A percentile compares a stretch with the other conserved stretches of the same genome.
These are phyloP conservation scores for Anguilla megastoma DNA, from an alignment of 2,797 vertebrate species.

Conservation along the genomic window DNA sequence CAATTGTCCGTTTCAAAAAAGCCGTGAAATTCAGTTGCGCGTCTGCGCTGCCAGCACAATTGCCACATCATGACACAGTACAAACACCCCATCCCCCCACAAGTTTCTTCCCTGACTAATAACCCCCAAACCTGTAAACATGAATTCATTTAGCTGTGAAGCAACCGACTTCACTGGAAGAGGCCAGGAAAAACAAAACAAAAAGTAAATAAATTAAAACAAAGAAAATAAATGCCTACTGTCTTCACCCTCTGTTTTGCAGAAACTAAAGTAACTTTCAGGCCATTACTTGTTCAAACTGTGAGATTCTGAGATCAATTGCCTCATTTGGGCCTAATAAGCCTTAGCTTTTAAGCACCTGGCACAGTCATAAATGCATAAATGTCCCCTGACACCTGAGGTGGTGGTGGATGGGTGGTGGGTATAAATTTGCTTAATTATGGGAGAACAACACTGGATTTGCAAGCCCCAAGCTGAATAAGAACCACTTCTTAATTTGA, in stretches of 20 bases:
- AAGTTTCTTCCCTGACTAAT: neutral
- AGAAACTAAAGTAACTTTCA: neutral
- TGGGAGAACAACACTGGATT: constrained; percentile 2
- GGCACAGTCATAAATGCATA: constrained; percentile 24
- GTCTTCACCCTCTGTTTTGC: neutral
- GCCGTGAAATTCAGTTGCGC: neutral
- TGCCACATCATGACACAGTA: neutral
- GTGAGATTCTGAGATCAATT: neutral
- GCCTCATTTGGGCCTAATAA: constrained; percentile 7
- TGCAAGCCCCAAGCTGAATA: constrained; percentile 47
- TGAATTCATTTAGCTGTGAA: neutral
- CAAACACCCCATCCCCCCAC: neutral
- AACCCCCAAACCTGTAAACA: neutral
- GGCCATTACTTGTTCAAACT: neutral
- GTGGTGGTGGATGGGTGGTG: neutral
- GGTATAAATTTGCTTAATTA: constrained; percentile 13
- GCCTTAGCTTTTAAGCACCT: constrained; percentile 14
- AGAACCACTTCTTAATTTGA: constrained; percentile 26
- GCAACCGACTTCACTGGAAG: neutral
- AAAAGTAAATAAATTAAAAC: neutral
- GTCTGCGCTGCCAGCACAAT: neutral
- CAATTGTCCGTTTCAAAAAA: neutral
- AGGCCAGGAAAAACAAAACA: neutral
- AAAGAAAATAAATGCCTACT: neutral
- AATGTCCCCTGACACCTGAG: constrained; percentile 44